Percentiles rank a stretch among this genome's conserved stretches.
Evolutionary conservation across 2,113 vertebrate genomes (phyloP).

Genomic region (Phainopepla nitens): DNA sequence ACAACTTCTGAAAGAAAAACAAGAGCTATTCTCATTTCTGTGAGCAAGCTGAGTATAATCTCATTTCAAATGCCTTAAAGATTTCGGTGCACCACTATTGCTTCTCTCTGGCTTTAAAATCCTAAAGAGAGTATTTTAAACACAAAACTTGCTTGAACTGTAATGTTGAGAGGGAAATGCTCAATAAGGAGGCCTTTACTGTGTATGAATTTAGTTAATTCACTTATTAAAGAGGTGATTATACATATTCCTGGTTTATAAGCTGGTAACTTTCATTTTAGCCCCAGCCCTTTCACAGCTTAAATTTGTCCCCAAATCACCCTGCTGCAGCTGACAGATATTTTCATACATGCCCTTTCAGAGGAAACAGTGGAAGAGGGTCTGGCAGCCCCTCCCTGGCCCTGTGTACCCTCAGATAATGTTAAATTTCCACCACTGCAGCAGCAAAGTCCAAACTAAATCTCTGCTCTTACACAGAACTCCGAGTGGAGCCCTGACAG

Average conservation of each 20-base stretch:
- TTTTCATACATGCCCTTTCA: background rate
- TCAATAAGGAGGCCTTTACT: background rate
- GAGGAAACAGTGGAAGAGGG: background rate
- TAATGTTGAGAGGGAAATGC: background rate
- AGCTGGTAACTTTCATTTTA: background rate
- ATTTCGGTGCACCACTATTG: background rate
- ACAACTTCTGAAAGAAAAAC: background rate
- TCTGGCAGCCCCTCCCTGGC: background rate
- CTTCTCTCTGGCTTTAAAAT: background rate
- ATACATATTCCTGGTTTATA: background rate
- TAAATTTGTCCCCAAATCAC: background rate
- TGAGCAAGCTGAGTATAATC: background rate
- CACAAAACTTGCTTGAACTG: background rate
- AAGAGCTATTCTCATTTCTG: background rate
- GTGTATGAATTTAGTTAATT: background rate
- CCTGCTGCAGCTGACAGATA: background rate
- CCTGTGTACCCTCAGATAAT: background rate
- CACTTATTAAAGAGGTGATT: background rate
- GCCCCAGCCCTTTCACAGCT: background rate
- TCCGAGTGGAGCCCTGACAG: background rate
- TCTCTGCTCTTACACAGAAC: background rate
- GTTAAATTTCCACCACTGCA: background rate
- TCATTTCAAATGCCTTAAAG: background rate
- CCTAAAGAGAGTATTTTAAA: background rate
- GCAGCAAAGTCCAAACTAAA: background rate